These are phyloP conservation scores for Gisinianus flammeolus DNA, from an alignment of 2,888 invertebrate species.

Conservation along the genomic window DNA sequence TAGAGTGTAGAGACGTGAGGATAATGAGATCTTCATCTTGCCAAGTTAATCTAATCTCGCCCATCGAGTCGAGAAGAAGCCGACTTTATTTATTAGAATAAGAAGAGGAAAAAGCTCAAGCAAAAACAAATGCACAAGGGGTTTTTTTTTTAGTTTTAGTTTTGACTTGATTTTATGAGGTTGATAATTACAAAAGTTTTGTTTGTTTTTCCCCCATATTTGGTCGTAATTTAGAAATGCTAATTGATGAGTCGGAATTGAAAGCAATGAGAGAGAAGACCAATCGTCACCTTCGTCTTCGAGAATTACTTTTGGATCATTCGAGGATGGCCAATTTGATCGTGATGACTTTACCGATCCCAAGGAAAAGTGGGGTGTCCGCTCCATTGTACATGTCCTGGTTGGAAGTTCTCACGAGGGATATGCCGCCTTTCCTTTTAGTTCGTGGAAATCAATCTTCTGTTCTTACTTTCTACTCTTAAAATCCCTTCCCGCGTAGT, in stretches of 20 bases:
- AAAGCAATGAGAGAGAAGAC: slow-evolving; percentile 84
- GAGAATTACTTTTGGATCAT: slow-evolving; percentile 82
- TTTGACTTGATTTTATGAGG: neutral
- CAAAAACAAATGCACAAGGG: neutral
- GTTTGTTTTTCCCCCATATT: neutral
- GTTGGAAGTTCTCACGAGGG: slow-evolving; percentile 87
- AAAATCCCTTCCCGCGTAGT: slow-evolving; percentile 60
- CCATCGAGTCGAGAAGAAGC: too few species aligned
- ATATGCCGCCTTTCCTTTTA: slow-evolving; percentile 86
- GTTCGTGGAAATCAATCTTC: slow-evolving; percentile 87
- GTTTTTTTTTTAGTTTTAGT: neutral
- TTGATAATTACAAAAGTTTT: slow-evolving; percentile 17
- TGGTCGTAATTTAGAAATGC: slow-evolving; percentile 48
- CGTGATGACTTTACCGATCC: slow-evolving; percentile 95
- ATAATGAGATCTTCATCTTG: neutral
- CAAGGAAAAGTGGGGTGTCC: slow-evolving; percentile 86
- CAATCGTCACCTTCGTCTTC: slow-evolving; percentile 83
- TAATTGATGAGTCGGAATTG: slow-evolving; percentile 72
- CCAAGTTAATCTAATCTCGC: neutral
- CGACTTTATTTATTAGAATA: too few species aligned
- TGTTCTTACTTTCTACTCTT: slow-evolving; percentile 87
- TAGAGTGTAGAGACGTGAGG: neutral
- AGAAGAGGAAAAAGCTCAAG: too few species aligned
- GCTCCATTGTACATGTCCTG: slow-evolving; percentile 96
- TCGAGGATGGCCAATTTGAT: slow-evolving; percentile 84